Evolutionary conservation across 2,113 vertebrate genomes (phyloP).

Genomic region (Martes martes): DNA sequence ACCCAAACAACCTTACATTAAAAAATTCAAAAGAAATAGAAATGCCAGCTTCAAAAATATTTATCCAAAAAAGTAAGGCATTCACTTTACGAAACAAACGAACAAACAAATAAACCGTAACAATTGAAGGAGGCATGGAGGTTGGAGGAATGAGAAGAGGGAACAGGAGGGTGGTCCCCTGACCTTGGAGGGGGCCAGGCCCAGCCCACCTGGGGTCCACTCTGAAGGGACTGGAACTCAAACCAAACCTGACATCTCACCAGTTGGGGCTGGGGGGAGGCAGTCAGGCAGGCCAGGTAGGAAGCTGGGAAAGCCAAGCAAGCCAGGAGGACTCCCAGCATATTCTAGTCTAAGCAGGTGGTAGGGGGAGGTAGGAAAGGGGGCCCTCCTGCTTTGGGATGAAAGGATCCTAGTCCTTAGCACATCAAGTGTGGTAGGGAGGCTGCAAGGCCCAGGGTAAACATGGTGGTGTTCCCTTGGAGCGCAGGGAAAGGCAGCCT

Average conservation of each 20-base stretch:
- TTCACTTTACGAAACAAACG: slow-evolving; percentile 61
- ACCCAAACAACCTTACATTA: slow-evolving; percentile 30
- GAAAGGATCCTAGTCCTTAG: neutral
- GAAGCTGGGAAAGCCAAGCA: neutral
- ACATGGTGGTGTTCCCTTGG: neutral
- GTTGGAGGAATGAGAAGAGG: slow-evolving; percentile 43
- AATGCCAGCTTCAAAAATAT: slow-evolving; percentile 73
- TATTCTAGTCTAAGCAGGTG: slow-evolving; percentile 43
- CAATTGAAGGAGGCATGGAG: slow-evolving; percentile 12
- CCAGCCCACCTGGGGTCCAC: neutral
- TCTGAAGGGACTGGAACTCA: neutral
- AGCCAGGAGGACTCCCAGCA: neutral
- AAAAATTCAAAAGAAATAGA: slow-evolving; percentile 73
- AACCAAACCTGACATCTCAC: neutral
- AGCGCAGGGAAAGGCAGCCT: neutral
- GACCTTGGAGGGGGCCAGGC: slow-evolving; percentile 7
- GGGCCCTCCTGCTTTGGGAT: neutral
- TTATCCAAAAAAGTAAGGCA: slow-evolving; percentile 79
- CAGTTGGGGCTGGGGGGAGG: too few species aligned
- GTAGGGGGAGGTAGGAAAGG: neutral
- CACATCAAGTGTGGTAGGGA: neutral
- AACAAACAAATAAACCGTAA: neutral
- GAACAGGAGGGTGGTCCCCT: slow-evolving; percentile 23
- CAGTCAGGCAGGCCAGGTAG: neutral
- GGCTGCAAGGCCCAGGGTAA: neutral